phyloP scores from a whole-genome alignment of 2,113 vertebrate genomes.

The Helogale parvula region DNA sequence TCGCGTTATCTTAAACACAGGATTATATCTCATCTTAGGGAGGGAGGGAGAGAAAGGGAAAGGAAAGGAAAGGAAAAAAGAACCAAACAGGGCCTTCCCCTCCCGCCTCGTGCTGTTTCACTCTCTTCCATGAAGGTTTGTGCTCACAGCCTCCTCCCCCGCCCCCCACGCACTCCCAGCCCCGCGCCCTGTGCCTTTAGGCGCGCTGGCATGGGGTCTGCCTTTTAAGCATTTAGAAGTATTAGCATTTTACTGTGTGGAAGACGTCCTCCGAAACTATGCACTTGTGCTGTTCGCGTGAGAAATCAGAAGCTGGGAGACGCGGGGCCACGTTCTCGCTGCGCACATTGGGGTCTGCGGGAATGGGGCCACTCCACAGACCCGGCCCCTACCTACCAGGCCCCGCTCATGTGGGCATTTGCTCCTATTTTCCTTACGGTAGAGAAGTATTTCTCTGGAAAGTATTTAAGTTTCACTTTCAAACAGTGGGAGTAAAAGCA shows the following conservation, averaged over 20 bases:
- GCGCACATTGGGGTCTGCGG: too few relatives aligned
- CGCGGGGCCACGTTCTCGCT: rapidly evolving
- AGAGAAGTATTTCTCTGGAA: not conserved
- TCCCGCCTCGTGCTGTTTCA: not conserved
- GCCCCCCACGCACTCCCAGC: rapidly evolving
- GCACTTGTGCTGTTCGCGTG: not conserved
- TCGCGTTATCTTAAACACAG: not conserved
- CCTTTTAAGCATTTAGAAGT: not conserved
- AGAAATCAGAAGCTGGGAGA: not conserved
- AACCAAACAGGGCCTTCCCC: too few relatives aligned
- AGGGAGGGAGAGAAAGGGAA: too few relatives aligned
- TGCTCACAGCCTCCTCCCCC: too few relatives aligned
- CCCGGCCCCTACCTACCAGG: not conserved
- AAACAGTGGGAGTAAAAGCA: not conserved
- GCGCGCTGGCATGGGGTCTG: not conserved
- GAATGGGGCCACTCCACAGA: not conserved
- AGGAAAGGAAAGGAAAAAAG: not conserved
- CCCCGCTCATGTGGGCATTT: not conserved
- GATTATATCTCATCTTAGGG: not conserved
- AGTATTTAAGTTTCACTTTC: not conserved
- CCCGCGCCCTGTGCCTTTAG: not conserved
- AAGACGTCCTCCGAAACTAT: not conserved
- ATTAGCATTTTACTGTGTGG: not conserved
- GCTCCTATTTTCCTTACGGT: not conserved
- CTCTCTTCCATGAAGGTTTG: not conserved